Evolutionary conservation across 2,113 vertebrate species (phyloP).

Genomic region (Petrocephalus microphthalmus): DNA sequence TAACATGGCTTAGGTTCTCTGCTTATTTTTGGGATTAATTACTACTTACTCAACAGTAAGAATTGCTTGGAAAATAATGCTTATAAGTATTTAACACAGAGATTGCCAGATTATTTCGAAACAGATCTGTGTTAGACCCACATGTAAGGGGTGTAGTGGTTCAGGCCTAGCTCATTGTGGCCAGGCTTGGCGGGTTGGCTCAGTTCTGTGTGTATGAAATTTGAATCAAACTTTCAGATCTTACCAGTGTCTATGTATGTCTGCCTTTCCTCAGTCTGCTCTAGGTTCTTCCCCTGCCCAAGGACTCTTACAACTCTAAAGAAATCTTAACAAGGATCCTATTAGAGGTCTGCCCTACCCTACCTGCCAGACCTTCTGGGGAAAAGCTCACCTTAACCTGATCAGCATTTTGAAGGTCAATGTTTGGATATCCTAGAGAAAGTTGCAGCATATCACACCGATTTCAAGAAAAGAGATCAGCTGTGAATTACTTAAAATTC

Average conservation of each 20-base stretch:
- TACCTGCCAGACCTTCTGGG: background rate
- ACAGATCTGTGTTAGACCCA: background rate
- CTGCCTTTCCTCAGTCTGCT: background rate
- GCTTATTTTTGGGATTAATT: background rate
- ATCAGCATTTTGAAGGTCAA: background rate
- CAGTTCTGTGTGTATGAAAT: background rate
- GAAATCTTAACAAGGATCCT: background rate
- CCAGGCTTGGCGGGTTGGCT: background rate
- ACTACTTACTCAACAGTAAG: background rate
- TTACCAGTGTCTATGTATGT: background rate
- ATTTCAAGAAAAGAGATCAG: background rate
- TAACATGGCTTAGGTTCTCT: background rate
- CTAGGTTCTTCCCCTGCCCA: background rate
- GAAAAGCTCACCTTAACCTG: background rate
- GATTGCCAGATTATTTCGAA: background rate
- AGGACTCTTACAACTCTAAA: background rate
- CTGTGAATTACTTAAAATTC: background rate
- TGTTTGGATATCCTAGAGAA: background rate
- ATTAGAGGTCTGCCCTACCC: background rate
- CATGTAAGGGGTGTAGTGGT: background rate
- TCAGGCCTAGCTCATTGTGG: background rate
- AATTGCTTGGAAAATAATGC: background rate
- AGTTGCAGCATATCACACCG: background rate
- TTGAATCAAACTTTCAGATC: background rate
- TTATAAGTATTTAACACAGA: background rate